A percentile compares a stretch with the other conserved stretches of the same genome.
phyloP scores from a whole-genome alignment of 2,113 vertebrate species.

The Heterotilapia buettikoferi region DNA sequence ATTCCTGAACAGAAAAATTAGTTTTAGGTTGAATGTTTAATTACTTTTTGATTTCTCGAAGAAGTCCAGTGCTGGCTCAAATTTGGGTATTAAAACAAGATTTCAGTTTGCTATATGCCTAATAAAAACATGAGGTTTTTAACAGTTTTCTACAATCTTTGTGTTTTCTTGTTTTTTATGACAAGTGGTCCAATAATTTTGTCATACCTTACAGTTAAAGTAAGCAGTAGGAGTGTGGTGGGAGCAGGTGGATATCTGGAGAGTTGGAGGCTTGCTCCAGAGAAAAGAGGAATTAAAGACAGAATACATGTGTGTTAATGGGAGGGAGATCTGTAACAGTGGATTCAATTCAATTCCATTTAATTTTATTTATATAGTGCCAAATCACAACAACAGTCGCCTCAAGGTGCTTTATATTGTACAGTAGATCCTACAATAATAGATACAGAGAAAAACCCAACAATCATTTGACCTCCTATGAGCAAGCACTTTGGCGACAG shows the following conservation, averaged over 20 bases:
- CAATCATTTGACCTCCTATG: not conserved
- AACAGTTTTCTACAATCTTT: not conserved
- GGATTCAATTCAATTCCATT: not conserved
- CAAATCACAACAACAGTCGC: not conserved
- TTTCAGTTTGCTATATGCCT: not conserved
- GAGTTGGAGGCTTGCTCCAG: not conserved
- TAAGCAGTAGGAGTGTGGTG: not conserved
- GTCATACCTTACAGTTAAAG: not conserved
- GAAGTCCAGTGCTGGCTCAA: not conserved
- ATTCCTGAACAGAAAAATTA: not conserved
- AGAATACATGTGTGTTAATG: not conserved
- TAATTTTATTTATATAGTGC: not conserved
- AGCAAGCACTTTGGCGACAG: not conserved
- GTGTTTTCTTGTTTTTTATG: not conserved
- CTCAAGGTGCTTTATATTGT: not conserved
- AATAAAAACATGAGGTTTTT: not conserved
- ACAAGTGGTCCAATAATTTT: not conserved
- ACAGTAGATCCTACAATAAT: not conserved
- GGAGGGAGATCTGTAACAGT: not conserved
- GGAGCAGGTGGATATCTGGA: not conserved
- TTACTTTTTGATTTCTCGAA: not conserved
- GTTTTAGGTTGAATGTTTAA: not conserved
- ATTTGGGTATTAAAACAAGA: not conserved
- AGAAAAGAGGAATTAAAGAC: not conserved
- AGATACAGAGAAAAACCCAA: not conserved